A percentile compares a stretch with the other conserved stretches of the same genome.
Conservation (phyloP, 2,797 vertebrate species). For the Naso thynnoides region DNA sequence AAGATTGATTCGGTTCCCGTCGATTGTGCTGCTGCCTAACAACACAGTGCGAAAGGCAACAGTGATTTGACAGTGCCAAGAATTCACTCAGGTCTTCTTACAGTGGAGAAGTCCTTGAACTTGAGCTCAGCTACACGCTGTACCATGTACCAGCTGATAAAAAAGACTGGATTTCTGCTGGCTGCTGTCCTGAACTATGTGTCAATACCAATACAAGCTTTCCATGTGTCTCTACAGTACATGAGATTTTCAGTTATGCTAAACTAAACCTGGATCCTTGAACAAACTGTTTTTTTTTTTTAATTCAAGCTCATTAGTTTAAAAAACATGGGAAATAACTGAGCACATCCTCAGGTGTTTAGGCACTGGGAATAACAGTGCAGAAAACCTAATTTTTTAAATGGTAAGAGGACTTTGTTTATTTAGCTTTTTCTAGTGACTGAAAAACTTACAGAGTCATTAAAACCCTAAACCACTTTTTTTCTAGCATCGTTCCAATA, state of each 20-base stretch:
- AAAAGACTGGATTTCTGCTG: constrained; percentile 35
- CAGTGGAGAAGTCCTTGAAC: constrained; percentile 59
- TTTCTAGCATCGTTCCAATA: too few species aligned
- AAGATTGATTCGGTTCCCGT: constrained; percentile 50
- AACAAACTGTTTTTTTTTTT: background rate
- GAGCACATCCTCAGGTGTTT: background rate
- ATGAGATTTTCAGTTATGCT: constrained; percentile 1
- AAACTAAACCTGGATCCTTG: constrained; percentile 1
- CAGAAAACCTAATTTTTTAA: background rate
- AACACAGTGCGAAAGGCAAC: constrained; percentile 20
- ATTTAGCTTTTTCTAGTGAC: too few species aligned
- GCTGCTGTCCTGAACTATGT: constrained; percentile 17
- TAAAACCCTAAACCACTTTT: too few species aligned
- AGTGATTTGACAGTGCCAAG: constrained; percentile 44
- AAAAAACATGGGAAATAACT: background rate
- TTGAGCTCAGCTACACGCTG: constrained; percentile 53
- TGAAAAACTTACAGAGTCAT: too few species aligned
- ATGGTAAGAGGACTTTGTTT: too few species aligned
- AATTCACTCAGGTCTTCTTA: constrained; percentile 49
- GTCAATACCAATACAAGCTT: constrained; percentile 8
- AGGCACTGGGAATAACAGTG: background rate
- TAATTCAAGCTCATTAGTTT: constrained; percentile 1
- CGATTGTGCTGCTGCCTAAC: constrained; percentile 33
- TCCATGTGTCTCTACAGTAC: constrained; percentile 9
- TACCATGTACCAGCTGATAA: constrained; percentile 28